These are phyloP conservation scores for Xylota sylvarum DNA, from an alignment of 2,888 invertebrate genomes.

Conservation along the genomic window DNA sequence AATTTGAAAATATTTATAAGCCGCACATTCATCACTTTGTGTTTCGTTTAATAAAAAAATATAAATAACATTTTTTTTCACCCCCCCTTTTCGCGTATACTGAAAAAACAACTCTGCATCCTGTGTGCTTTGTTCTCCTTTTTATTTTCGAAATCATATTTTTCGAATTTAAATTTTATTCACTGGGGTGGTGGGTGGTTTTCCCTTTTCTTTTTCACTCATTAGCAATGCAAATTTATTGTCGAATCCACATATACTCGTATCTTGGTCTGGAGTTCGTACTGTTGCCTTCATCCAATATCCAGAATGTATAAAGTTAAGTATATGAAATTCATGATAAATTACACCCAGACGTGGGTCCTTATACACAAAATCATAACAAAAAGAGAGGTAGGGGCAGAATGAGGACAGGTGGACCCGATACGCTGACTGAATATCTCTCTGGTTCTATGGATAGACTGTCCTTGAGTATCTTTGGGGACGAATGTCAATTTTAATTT, in stretches of 20 bases:
- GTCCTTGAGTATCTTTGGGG: conserved; percentile 31
- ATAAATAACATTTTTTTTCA: conserved; percentile 6
- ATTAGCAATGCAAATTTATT: conserved; percentile 56
- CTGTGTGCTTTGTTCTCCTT: neutral
- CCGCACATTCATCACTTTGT: conserved; percentile 26
- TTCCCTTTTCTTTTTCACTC: conserved; percentile 1
- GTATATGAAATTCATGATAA: conserved; percentile 56
- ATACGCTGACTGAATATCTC: neutral
- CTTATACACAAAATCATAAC: conserved; percentile 29
- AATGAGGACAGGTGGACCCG: conserved; percentile 15
- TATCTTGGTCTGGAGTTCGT: neutral
- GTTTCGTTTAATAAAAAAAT: conserved; percentile 43
- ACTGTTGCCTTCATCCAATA: conserved; percentile 5
- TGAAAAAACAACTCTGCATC: neutral
- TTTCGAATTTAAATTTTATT: conserved; percentile 32
- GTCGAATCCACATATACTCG: conserved; percentile 39
- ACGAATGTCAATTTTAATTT: conserved; percentile 51
- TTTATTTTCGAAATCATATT: conserved; percentile 45
- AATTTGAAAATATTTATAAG: conserved; percentile 20
- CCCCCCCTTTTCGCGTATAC: neutral
- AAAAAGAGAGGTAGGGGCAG: neutral
- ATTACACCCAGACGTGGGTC: conserved; percentile 10
- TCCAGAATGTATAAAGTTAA: conserved; percentile 10
- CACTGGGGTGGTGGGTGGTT: neutral
- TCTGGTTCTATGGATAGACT: neutral